Evolutionary conservation across 1,140 invertebrate genomes (phyloP), one percentile per base, ranked within the genome.

Genomic region (Leptoteleia sp.): DNA sequence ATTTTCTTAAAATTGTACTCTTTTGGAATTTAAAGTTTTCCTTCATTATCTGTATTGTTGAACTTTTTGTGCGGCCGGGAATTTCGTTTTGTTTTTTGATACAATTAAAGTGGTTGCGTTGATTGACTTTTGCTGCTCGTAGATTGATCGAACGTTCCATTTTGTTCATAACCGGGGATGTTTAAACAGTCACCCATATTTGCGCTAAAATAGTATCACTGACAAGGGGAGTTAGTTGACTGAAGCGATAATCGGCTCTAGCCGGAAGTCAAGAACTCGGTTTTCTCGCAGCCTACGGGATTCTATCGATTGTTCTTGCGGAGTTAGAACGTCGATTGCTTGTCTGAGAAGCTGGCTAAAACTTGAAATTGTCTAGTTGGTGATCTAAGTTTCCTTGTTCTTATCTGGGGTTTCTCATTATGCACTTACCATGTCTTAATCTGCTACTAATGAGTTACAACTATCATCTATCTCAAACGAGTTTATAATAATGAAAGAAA

Each of bases 201-300:
- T 9, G 25, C 61, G 73, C 85, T 82, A 82, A 85, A 82, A 71
- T 81, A 82, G 84, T 80, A 85, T 84, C 72, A 76, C 82, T 83
- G 75, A 71, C 76, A 79, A 71, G 64, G 78, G 67, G 65, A 59
- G 80, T 68, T 80, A 81, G 67, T 77, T 80, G 84, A 79, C 54
- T 77, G 64, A 55, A 62, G 54, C 73, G 83, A 84, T 84, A 86
- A 84, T 84, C 79, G 83, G 83, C 72, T 77, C 71, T 78, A 84
- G 82, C 79, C 61, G 48, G 48, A 72, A 73, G 70, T 64, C 70
- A 57, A 42, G 65, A 43, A 73, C 73, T 71, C 52, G 37, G 55
- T 76, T 80, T 78, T 82, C 81, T 80, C 65, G 29, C 59, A 73
- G 55, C 81, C 55, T 71, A 76, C 31, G 64, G 70, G 48, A 38